Base-by-base conservation (phyloP, 1,140 invertebrate genomes). In the Eciton burchellii region DNA sequence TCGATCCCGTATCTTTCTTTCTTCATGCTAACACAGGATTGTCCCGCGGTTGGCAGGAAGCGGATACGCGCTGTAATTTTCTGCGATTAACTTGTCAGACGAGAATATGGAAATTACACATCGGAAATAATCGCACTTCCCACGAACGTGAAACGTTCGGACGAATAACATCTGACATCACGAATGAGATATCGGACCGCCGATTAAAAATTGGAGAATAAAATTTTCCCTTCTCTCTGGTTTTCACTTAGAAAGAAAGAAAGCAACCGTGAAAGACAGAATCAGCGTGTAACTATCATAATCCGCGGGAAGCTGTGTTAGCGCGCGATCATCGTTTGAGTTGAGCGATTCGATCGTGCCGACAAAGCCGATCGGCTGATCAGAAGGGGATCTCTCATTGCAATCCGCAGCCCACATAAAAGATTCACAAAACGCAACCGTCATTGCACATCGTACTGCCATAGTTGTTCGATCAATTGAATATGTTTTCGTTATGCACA, bases 1-100 rank as follows among this genome's bases (percentile, higher is more conserved):
- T n/a, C 0, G 35, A 70, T 56, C 59, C 12, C 47, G 35, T n/a
- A n/a, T n/a, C n/a, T 79, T 65, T 66, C 45, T 45, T 72, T 65
- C 5, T 3, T 1, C 8, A 72, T 24, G 19, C 57, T 72, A 54
- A 14, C 14, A 19, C 47, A 70, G 29, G n/a, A 14, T 57, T 21
- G 52, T 26, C 19, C 19, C 19, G 24, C 21, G 29, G 41, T 72
- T 35, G 24, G 1, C 26, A 21, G 1, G 29, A 47, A 47, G 4
- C 11, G 1, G n/a, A 57, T 43, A 43, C n/a, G 4, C 65, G 4
- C 24, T 49, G 11, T 47, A 66, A 12, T 43, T 68, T 21, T 11
- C 21, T 35, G 26, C 8, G 26, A 49, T 52, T 66, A 49, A 49
- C n/a, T 68, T 24, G 47, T 29, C 35, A n/a, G 0, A 3, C 0